Evolutionary conservation across 2,797 vertebrate genomes (phyloP).

Genomic region (Hydrophis major): DNA sequence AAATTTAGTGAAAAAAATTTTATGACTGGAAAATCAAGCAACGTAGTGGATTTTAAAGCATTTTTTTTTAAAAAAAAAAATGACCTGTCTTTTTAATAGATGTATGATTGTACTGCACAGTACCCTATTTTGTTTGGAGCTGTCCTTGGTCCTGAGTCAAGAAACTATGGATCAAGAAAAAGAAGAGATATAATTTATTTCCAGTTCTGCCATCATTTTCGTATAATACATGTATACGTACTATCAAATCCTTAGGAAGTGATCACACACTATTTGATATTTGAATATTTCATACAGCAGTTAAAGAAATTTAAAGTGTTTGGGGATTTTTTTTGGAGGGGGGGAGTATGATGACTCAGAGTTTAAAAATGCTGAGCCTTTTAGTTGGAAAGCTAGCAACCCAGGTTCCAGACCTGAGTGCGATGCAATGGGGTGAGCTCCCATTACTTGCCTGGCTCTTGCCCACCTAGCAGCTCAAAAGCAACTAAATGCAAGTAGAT

Average conservation of each 20-base stretch:
- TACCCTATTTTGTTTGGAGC: background rate
- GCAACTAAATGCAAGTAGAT: background rate
- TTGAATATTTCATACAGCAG: constrained; percentile 3
- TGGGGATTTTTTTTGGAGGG: background rate
- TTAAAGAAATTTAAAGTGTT: constrained; percentile 3
- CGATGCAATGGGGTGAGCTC: background rate
- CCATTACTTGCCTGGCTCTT: background rate
- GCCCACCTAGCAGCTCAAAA: background rate
- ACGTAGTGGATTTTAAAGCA: background rate
- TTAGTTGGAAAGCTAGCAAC: background rate
- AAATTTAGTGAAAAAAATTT: background rate
- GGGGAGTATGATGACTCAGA: background rate
- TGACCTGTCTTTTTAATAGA: background rate
- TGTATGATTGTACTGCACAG: background rate
- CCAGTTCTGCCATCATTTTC: background rate
- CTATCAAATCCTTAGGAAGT: constrained; percentile 16
- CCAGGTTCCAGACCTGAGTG: background rate
- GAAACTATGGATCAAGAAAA: fast-evolving
- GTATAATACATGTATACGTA: background rate
- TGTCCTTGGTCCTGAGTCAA: constrained; percentile 1
- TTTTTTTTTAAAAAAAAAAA: background rate
- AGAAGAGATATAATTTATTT: background rate
- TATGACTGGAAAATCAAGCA: background rate
- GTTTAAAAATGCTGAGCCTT: background rate
- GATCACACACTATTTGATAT: background rate